Percentiles rank a stretch among this genome's conserved stretches.
Conservation (phyloP, 2,797 vertebrate species). For the Syndactyla subalaris region DNA sequence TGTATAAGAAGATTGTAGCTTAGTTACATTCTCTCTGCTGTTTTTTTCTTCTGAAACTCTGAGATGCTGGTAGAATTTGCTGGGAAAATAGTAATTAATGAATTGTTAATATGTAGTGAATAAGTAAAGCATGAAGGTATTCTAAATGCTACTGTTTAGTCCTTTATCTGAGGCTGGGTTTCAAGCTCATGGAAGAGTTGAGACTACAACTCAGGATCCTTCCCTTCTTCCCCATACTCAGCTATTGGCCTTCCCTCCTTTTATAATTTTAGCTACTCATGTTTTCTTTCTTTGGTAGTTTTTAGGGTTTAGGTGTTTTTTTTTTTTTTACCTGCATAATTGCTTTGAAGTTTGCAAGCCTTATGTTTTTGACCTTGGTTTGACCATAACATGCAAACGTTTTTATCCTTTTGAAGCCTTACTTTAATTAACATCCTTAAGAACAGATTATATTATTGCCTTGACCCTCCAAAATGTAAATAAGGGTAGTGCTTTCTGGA, state of each 20-base stretch:
- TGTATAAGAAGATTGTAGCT: not conserved
- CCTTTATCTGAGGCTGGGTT: not conserved
- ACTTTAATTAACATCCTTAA: not conserved
- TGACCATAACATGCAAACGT: not conserved
- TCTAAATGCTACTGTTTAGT: not conserved
- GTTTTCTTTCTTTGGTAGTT: not conserved
- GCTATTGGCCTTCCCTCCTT: not conserved
- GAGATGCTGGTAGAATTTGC: not conserved
- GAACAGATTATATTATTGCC: not conserved
- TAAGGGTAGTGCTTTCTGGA: not conserved
- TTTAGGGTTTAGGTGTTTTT: not conserved
- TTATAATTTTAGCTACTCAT: not conserved
- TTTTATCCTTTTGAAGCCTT: not conserved
- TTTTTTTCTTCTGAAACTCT: not conserved
- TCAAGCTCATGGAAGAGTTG: not conserved
- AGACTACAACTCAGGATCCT: not conserved
- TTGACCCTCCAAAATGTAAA: not conserved
- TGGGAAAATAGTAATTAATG: not conserved
- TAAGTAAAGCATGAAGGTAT: not conserved
- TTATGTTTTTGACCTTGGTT: not conserved
- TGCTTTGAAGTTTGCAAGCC: not conserved
- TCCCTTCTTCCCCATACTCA: not conserved
- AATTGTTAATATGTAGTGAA: not conserved
- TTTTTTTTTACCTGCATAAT: not conserved
- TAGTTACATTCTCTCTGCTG: not conserved